Evolutionary conservation across 2,797 vertebrate species (phyloP), one percentile per base, ranked within the genome.

Genomic region (Bothrops alternatus): DNA sequence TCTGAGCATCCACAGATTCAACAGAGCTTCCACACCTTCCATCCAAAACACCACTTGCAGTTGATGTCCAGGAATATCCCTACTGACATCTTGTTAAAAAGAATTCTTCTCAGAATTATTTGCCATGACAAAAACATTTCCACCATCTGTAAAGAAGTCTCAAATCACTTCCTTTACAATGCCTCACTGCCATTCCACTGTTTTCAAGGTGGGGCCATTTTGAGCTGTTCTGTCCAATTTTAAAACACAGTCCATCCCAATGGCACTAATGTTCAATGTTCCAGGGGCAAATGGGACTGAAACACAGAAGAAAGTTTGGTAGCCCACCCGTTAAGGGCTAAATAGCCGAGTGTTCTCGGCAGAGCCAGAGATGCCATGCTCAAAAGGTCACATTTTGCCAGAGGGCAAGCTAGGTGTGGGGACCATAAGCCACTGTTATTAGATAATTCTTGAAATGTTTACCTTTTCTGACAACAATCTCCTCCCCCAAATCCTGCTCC

Each of bases 31-130:
- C 14, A 16, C 8, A 6, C 6, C 13, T 14, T 65, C 90, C 89
- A 12, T 58, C 93, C 93, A 93, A 65, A 90, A 91, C 89, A 25
- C 88, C 86, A 37, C 6, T 56, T 53, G 14, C 91, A 47, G 28
- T 11, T 16, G 28, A 32, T 20, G 55, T n/a, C 55, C n/a, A 82
- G 73, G 90, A 57, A 60, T 42, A 47, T 32, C n/a, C 78, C 82
- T 26, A 60, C 7, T 28, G 37, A 47, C 56, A 58, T 11, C 60
- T 60, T n/a, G 57, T 32, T 53, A 89, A 65, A 63, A 69, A 53
- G n/a, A 78, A 23, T 6, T 28, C 28, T 69, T 89, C 50, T 37
- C 89, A 73, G n/a, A 90, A 90, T 90, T 90, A 55, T 90, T 90
- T 53, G 8, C 63, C 61, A 37, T 37, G 5, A 14, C 18, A 53